Percentiles rank a stretch among this genome's conserved stretches.
Conservation (phyloP, 1,140 invertebrate genomes). For the Antheraea pernyi region DNA sequence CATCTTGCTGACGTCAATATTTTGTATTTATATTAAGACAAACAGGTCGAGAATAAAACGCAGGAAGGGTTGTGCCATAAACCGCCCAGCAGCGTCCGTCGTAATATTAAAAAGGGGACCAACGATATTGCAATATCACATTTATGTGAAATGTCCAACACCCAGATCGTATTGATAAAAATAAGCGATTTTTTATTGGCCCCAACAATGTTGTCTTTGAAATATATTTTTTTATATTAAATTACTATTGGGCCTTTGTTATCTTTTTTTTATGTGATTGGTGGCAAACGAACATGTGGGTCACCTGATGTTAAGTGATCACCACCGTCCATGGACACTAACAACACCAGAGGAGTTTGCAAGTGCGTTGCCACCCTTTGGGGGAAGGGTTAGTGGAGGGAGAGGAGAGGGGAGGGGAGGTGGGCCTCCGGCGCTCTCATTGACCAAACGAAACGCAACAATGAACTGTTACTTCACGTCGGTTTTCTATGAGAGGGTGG, state of each 20-base stretch:
- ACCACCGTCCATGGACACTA: too few relatives aligned
- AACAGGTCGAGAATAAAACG: slow-evolving; percentile 77
- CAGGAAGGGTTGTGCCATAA: slow-evolving; percentile 75
- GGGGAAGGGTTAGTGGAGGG: too few relatives aligned
- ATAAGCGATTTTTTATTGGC: slow-evolving; percentile 77
- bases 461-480: too few relatives aligned
- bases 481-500: too few relatives aligned
- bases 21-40: slow-evolving; percentile 76
- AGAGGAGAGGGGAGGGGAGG: too few relatives aligned
- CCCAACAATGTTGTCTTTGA: slow-evolving; percentile 35
- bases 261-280: too few relatives aligned
- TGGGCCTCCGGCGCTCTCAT: too few relatives aligned
- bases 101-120: slow-evolving; percentile 78
- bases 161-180: slow-evolving; percentile 78
- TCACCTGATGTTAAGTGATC: too few relatives aligned
- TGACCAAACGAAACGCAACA: too few relatives aligned
- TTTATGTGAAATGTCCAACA: slow-evolving; percentile 78
- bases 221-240: slow-evolving; percentile 6
- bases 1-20: slow-evolving; percentile 72
- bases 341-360: too few relatives aligned
- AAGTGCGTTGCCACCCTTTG: too few relatives aligned
- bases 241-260: background rate
- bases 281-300: too few relatives aligned
- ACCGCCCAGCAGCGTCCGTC: slow-evolving; percentile 69
- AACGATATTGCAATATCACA: slow-evolving; percentile 79